phyloP scores from a whole-genome alignment of 2,113 vertebrate genomes.

The Apteryx mantelli region DNA sequence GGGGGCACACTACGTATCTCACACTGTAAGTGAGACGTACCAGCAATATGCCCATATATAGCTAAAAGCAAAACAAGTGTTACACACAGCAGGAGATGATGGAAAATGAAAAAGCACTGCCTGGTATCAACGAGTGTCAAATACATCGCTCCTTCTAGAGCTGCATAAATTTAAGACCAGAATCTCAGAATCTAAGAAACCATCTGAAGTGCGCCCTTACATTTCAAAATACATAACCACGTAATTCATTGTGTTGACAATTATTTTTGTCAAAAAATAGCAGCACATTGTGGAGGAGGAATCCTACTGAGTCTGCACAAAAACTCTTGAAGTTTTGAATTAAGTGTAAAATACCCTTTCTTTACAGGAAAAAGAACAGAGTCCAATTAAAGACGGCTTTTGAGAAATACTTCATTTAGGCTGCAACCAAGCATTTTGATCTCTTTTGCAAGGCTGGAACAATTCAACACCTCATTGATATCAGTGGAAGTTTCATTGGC shows the following conservation, averaged over 20 bases:
- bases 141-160: background rate
- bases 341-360: background rate
- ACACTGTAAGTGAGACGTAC: background rate
- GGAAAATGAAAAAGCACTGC: background rate
- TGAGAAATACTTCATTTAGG: background rate
- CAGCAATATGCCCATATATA: background rate
- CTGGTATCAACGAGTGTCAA: fast-evolving
- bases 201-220: background rate
- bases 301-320: background rate
- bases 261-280: background rate
- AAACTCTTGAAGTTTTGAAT: background rate
- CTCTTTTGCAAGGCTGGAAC: background rate
- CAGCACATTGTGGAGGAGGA: background rate
- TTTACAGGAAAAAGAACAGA: background rate
- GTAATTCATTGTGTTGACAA: background rate
- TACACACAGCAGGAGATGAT: background rate
- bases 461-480: background rate
- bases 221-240: background rate
- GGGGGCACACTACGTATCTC: fast-evolving
- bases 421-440: background rate
- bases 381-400: background rate
- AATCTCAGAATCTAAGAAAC: background rate
- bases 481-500: background rate
- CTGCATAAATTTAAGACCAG: background rate
- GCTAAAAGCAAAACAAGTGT: background rate